phyloP scores from a whole-genome alignment of 2,113 vertebrate genomes.

The Myrmecobius fasciatus region DNA sequence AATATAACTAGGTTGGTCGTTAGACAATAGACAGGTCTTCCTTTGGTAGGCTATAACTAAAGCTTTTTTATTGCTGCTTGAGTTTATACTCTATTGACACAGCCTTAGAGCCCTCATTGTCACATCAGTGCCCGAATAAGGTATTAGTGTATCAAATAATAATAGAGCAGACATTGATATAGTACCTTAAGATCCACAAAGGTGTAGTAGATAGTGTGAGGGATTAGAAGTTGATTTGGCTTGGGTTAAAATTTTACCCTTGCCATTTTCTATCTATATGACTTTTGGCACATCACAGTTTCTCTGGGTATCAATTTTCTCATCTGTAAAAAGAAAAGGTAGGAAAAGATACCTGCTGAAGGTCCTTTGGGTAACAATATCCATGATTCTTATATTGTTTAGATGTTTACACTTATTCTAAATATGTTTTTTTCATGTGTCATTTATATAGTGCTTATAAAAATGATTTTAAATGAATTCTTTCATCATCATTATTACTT shows the following conservation, averaged over 20 bases:
- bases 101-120: background rate
- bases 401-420: background rate
- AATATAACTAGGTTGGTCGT: background rate
- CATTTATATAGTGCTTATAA: background rate
- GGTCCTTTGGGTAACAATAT: background rate
- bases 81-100: background rate
- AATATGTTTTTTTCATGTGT: background rate
- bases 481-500: background rate
- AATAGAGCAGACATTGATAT: background rate
- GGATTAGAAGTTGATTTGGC: background rate
- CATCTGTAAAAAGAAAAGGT: background rate
- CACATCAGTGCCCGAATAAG: background rate
- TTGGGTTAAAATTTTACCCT: background rate
- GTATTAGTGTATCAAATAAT: background rate
- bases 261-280: background rate
- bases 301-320: background rate
- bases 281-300: background rate
- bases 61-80: background rate
- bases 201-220: background rate
- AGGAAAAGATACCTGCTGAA: background rate
- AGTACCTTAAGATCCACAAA: background rate
- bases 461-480: background rate
- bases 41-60: background rate
- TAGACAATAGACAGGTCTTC: background rate
- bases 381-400: background rate